These are phyloP conservation scores for Thumatha senex DNA, from an alignment of 2,888 invertebrate genomes.

Conservation along the genomic window DNA sequence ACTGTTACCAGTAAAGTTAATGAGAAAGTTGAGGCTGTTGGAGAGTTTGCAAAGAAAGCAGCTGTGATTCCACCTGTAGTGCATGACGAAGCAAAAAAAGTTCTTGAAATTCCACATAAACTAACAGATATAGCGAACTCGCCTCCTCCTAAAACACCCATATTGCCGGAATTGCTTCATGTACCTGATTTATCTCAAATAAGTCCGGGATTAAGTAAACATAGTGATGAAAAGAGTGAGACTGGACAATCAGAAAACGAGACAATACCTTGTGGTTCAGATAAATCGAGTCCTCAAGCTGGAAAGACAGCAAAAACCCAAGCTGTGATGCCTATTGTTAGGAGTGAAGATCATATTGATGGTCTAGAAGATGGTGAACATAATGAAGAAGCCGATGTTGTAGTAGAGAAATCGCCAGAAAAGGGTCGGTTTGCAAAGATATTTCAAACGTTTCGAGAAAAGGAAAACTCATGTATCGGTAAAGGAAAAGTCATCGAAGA, in stretches of 20 bases:
- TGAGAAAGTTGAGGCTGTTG: conserved; percentile 61
- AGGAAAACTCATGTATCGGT: conserved; percentile 77
- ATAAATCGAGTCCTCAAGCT: conserved; percentile 74
- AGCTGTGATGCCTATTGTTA: conserved; percentile 76
- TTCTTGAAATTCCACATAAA: conserved; percentile 63
- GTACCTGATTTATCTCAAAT: conserved; percentile 70
- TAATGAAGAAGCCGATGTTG: conserved; percentile 64
- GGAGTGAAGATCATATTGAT: conserved; percentile 73
- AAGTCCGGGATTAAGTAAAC: conserved; percentile 70
- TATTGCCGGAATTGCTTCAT: conserved; percentile 67
- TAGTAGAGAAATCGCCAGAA: conserved; percentile 63
- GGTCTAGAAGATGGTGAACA: conserved; percentile 44
- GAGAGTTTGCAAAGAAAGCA: conserved; percentile 66
- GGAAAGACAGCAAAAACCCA: conserved; percentile 72
- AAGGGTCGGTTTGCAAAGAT: conserved; percentile 72
- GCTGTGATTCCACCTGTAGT: conserved; percentile 54
- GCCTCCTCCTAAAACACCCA: conserved; percentile 74
- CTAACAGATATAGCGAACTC: conserved; percentile 61
- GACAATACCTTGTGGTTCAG: conserved; percentile 76
- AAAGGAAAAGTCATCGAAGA: conserved; percentile 79
- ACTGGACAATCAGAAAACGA: conserved; percentile 76
- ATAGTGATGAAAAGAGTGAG: conserved; percentile 75
- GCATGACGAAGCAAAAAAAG: conserved; percentile 59
- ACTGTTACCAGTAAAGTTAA: conserved; percentile 46
- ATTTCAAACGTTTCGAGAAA: conserved; percentile 72